These are phyloP conservation scores for Torymus aiolomorphi DNA, from an alignment of 2,888 invertebrate species.

Conservation along the genomic window DNA sequence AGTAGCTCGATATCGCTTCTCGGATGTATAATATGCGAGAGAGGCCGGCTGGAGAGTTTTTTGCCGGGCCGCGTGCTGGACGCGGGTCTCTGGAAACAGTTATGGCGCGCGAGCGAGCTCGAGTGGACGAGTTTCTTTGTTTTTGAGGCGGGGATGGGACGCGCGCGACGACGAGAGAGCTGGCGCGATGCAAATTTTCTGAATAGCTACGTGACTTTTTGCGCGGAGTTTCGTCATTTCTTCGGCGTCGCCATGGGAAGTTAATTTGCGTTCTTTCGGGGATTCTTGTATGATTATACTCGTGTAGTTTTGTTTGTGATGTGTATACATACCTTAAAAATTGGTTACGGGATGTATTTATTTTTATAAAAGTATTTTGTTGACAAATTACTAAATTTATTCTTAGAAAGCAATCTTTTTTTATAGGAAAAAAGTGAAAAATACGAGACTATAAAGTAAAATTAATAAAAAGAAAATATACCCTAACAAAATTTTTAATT, in stretches of 20 bases:
- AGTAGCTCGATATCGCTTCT: conserved; percentile 48
- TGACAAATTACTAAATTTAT: too few relatives aligned
- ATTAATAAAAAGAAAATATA: too few relatives aligned
- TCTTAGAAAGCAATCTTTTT: too few relatives aligned
- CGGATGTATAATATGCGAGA: conserved; percentile 15
- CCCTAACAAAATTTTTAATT: too few relatives aligned
- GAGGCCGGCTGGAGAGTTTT: conserved; percentile 24
- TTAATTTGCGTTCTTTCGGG: too few relatives aligned
- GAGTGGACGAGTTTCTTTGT: conserved; percentile 1
- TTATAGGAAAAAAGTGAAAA: too few relatives aligned
- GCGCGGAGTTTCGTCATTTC: background rate
- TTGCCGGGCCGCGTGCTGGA: conserved; percentile 25
- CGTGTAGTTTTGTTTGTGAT: too few relatives aligned
- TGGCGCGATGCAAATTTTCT: conserved; percentile 49
- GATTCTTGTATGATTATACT: too few relatives aligned
- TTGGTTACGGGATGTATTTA: too few relatives aligned
- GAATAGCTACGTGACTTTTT: conserved; percentile 21
- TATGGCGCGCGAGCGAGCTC: conserved; percentile 12
- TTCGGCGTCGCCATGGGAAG: background rate
- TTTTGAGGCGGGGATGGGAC: conserved; percentile 7
- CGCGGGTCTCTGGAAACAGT: conserved; percentile 50
- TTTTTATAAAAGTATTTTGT: too few relatives aligned
- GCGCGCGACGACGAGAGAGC: background rate
- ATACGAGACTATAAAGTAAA: too few relatives aligned
- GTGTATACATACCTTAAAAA: too few relatives aligned